Percentiles rank a stretch among this genome's conserved stretches.
These are phyloP conservation scores for Shinisaurus crocodilurus DNA, from an alignment of 2,113 vertebrate genomes.

Conservation along the genomic window DNA sequence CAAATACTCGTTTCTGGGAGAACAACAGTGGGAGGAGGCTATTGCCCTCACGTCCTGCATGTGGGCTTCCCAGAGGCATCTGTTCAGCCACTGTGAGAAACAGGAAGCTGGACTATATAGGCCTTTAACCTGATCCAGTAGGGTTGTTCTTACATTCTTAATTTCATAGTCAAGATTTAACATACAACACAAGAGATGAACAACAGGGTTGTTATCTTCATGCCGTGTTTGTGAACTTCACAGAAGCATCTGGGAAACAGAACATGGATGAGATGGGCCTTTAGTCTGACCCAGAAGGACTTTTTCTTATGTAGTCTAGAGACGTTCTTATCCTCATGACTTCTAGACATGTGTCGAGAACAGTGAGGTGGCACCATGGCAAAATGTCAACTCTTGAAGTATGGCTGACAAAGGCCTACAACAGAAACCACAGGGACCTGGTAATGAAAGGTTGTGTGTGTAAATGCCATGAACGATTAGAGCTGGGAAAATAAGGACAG, in stretches of 20 bases:
- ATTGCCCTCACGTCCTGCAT: not conserved
- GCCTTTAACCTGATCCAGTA: not conserved
- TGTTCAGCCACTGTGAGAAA: not conserved
- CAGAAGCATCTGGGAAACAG: not conserved
- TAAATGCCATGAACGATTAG: not conserved
- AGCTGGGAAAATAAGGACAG: conserved; percentile 8
- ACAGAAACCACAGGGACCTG: not conserved
- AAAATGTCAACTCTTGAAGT: not conserved
- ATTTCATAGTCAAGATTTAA: not conserved
- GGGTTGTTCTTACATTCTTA: not conserved
- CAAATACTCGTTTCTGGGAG: too few species aligned
- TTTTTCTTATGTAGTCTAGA: not conserved
- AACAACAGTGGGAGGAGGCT: not conserved
- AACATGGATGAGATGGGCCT: not conserved
- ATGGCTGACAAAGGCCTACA: not conserved
- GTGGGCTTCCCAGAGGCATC: not conserved
- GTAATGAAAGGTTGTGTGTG: not conserved
- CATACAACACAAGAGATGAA: not conserved
- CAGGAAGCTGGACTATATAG: not conserved
- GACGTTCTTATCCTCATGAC: not conserved
- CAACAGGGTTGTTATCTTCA: not conserved
- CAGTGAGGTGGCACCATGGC: not conserved
- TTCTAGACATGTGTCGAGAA: not conserved
- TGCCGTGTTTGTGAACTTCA: not conserved
- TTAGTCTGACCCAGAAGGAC: not conserved